Evolutionary conservation across 2,888 invertebrate genomes (phyloP).

Genomic region (Copidosoma aretas): DNA sequence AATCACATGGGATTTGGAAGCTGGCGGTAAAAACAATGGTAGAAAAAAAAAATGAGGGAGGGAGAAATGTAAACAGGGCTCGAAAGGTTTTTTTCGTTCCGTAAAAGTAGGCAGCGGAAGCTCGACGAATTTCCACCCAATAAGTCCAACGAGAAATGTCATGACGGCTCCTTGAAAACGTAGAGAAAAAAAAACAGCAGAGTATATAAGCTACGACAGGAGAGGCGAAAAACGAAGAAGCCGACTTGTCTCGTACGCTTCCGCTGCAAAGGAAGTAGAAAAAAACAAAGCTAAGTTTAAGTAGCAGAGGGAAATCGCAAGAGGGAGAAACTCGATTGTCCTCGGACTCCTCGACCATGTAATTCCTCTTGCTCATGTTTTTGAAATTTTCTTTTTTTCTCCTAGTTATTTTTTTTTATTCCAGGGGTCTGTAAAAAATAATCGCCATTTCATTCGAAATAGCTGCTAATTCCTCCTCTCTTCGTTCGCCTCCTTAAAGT

Average conservation of each 20-base stretch:
- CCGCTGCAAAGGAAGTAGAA: slow-evolving; percentile 14
- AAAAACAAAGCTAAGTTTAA: slow-evolving; percentile 15
- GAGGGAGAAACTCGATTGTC: slow-evolving; percentile 24
- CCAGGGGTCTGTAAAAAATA: slow-evolving; percentile 43
- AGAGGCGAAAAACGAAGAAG: slow-evolving; percentile 20
- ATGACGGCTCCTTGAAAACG: not conserved
- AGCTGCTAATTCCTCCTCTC: slow-evolving; percentile 38
- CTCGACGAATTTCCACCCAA: slow-evolving; percentile 4
- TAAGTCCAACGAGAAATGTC: slow-evolving; percentile 10
- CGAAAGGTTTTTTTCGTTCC: too few species aligned
- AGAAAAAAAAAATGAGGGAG: too few species aligned
- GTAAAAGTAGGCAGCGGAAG: slow-evolving; percentile 1
- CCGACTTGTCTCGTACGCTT: slow-evolving; percentile 20
- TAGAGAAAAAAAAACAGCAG: not conserved
- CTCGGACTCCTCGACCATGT: slow-evolving; percentile 21
- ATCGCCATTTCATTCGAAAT: slow-evolving; percentile 42
- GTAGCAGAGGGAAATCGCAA: slow-evolving; percentile 29
- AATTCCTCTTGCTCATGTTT: slow-evolving; percentile 12
- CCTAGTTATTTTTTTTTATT: slow-evolving; percentile 40
- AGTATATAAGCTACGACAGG: slow-evolving; percentile 1
- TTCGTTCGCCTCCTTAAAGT: slow-evolving; percentile 23
- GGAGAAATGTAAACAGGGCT: too few species aligned
- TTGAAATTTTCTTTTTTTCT: slow-evolving; percentile 9
- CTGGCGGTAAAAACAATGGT: too few species aligned
- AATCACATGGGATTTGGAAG: too few species aligned